phyloP scores from a whole-genome alignment of 2,113 vertebrate genomes.

The Equus quagga region DNA sequence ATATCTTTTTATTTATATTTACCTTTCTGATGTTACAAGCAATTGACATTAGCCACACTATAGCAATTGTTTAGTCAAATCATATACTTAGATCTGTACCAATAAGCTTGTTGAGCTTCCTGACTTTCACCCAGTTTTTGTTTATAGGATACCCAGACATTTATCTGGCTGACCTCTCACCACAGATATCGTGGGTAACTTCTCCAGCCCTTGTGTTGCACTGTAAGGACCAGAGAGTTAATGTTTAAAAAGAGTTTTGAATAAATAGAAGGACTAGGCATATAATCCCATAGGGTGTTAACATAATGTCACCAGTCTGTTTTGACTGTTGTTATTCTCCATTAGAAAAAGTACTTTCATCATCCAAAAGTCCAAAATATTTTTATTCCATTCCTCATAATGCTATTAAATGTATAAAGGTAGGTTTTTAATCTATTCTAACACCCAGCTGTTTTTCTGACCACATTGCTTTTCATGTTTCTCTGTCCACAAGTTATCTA shows the following conservation, averaged over 20 bases:
- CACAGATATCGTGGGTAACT: not conserved
- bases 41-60: not conserved
- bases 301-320: not conserved
- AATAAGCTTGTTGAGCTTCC: constrained; percentile 32
- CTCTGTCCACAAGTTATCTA: not conserved
- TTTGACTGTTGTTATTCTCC: not conserved
- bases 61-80: constrained; percentile 32
- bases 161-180: not conserved
- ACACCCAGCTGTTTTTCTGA: not conserved
- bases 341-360: not conserved
- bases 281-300: not conserved
- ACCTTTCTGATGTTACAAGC: constrained; percentile 2
- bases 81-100: not conserved
- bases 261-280: not conserved
- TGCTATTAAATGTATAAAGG: not conserved
- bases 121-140: constrained; percentile 17
- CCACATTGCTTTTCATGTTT: not conserved
- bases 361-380: not conserved
- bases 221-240: not conserved
- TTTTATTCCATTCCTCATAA: not conserved
- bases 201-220: not conserved
- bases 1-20: constrained; percentile 17
- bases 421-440: not conserved
- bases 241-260: not conserved
- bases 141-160: not conserved